Evolutionary conservation across 1,140 invertebrate genomes (phyloP), one percentile per base, ranked within the genome.

Genomic region (Nasonia longicornis): DNA sequence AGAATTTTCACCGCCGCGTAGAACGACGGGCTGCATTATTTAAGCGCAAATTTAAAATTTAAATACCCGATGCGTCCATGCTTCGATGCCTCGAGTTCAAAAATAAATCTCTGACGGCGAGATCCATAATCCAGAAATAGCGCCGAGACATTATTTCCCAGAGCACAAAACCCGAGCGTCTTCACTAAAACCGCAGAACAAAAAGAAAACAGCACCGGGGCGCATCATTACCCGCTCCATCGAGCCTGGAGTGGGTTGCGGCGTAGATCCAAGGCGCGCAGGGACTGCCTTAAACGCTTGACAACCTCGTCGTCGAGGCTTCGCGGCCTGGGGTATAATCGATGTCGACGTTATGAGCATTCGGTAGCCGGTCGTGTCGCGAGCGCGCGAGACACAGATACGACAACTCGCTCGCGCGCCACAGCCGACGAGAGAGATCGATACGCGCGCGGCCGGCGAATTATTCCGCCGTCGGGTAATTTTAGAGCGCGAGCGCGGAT

Each of bases 391-490:
- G 63, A 42, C 70, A 42, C 70, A 42, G 31, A 42, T 71, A 71
- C 35, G 20, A n/a, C 16, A 4, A n/a, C 20, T 71, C 71, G 45
- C 26, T 26, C 38, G 45, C n/a, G 31, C 31, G 31, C 31, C 31
- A 35, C 16, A 29, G 35, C 7, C 64, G 72, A 75, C 48, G 26
- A 75, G 20, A 35, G 29, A 71, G 70, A 71, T 35, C 35, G 35
- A 71, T 71, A 35, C 16, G 70, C 67, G 22, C 58, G 58, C 64
- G 64, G 64, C 64, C 26, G 35, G 16, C 45, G 0, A 75, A 75
- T 80, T 26, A 80, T 80, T 80, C 42, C n/a, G 22, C 10, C 71
- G 45, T 38, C n/a, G 35, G 52, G 31, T 77, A 81, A 81, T 77
- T 77, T 81, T 81, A 72, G 74, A 81, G 74, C 35, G 14, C 11